phyloP scores from a whole-genome alignment of 1,140 invertebrate genomes.

The Neodiprion virginianus region DNA sequence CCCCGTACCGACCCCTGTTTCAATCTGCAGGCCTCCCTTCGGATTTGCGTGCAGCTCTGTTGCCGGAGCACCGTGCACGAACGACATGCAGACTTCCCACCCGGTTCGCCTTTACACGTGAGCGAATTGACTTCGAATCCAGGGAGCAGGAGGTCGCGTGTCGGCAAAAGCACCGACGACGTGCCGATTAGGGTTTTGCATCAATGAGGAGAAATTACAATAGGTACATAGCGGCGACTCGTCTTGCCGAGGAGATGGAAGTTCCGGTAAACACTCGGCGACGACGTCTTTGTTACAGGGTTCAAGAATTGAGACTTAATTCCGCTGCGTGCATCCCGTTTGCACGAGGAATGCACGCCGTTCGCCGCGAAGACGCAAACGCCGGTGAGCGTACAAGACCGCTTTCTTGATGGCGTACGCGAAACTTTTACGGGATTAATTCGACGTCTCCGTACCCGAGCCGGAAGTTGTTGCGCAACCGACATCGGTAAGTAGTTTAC shows the following conservation, averaged over 20 bases:
- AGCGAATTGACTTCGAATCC: not conserved
- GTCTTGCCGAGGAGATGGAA: no score
- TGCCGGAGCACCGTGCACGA: slow-evolving; percentile 10
- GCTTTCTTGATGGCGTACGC: no score
- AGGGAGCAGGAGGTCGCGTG: not conserved
- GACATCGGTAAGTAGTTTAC: slow-evolving; percentile 40
- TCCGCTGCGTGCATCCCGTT: no score
- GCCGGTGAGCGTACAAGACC: no score
- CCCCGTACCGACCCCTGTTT: slow-evolving; percentile 26
- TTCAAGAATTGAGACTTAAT: no score
- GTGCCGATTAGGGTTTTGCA: not conserved
- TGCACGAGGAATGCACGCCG: no score
- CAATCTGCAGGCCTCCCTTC: slow-evolving; percentile 33
- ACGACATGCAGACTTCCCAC: slow-evolving; percentile 13
- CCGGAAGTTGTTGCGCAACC: slow-evolving; percentile 33
- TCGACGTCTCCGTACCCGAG: slow-evolving; percentile 31
- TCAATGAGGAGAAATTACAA: no score
- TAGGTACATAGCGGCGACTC: no score
- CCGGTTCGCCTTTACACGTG: slow-evolving; percentile 16
- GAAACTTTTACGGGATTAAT: slow-evolving; percentile 25
- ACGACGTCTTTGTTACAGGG: no score
- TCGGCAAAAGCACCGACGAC: not conserved
- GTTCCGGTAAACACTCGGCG: no score
- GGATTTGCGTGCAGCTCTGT: slow-evolving; percentile 34
- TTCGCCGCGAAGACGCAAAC: no score